Evolutionary conservation across 2,888 invertebrate genomes (phyloP).

Genomic region (Hyppa rectilinea): DNA sequence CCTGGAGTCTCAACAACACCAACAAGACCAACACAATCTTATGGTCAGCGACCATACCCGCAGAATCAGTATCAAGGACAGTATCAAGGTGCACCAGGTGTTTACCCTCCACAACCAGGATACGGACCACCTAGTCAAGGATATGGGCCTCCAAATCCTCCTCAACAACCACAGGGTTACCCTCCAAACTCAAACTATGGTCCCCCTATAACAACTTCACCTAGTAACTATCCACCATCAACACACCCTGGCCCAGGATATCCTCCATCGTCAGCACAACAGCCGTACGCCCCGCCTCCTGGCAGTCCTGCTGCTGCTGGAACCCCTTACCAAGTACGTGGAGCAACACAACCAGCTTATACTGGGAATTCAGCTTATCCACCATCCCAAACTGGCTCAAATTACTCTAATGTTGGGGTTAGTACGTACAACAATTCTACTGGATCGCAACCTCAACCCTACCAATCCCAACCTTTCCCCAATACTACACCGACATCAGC

Average conservation of each 20-base stretch:
- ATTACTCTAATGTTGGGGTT: conserved; percentile 87
- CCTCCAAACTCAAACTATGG: conserved; percentile 92
- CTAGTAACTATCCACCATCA: conserved; percentile 90
- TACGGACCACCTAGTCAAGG: conserved; percentile 93
- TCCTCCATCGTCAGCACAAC: conserved; percentile 86
- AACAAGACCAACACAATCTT: conserved; percentile 92
- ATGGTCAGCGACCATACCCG: conserved; percentile 92
- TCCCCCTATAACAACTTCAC: conserved; percentile 91
- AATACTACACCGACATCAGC: conserved; percentile 89
- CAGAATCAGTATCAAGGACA: conserved; percentile 92
- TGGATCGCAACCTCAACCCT: conserved; percentile 86
- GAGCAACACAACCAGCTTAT: conserved; percentile 85
- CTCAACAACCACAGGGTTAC: conserved; percentile 92
- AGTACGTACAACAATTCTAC: conserved; percentile 87
- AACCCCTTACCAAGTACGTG: conserved; percentile 86
- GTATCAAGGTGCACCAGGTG: conserved; percentile 90
- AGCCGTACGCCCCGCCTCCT: conserved; percentile 88
- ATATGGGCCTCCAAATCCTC: conserved; percentile 92
- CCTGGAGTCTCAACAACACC: conserved; percentile 89
- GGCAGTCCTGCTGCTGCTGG: conserved; percentile 86
- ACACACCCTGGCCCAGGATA: conserved; percentile 87
- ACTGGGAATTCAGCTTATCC: conserved; percentile 87
- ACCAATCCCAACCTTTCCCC: conserved; percentile 88
- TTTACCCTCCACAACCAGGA: conserved; percentile 92
- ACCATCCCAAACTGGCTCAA: conserved; percentile 84